Base-by-base conservation (phyloP, 2,113 vertebrate genomes). In the Ctenomys sociabilis region DNA sequence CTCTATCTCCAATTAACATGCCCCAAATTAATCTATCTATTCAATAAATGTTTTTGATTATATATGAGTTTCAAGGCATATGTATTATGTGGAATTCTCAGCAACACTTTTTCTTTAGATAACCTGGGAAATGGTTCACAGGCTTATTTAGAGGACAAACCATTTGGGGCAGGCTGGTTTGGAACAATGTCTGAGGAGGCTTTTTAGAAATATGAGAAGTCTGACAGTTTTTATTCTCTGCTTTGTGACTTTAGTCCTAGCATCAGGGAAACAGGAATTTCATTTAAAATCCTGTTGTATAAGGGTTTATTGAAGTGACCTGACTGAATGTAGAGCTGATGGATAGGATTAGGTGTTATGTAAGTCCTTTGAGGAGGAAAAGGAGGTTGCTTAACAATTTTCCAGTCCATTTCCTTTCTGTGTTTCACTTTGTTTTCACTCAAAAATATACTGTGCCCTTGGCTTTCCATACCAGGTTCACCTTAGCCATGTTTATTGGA, bases 341-440 rank as follows among this genome's bases (percentile, higher is more conserved):
- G 28, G 57, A 37, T 86, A 63, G 12, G 21, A 91, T 72, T 90
- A 61, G 16, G 54, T 93, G 63, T 82, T 94, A 90, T 17, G 17
- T 54, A 95, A 94, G 24, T 77, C 63, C 24, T 32, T 52, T 35
- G 7, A n/a, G 21, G 26, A 30, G 35, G 22, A 57, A 61, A 75
- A 70, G 61, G 28, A 92, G 3, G n/a, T 40, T 84, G 49, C 81
- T 82, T 88, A 87, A 64, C 75, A 90, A 96, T 95, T 97, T 97
- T 97, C 87, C 40, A 68, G 85, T 88, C 92, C 75, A 85, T 94
- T 97, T 97, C 64, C 64, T 90, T 95, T 90, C 77, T 78, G 37
- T 85, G 16, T 91, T 32, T 96, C 77, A 95, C 93, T 96, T 91
- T 88, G 64, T 73, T 97, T 97, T 95, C 88, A 90, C 49, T 87